Evolutionary conservation across 2,888 invertebrate species (phyloP).

Genomic region (Sesamia inferens): DNA sequence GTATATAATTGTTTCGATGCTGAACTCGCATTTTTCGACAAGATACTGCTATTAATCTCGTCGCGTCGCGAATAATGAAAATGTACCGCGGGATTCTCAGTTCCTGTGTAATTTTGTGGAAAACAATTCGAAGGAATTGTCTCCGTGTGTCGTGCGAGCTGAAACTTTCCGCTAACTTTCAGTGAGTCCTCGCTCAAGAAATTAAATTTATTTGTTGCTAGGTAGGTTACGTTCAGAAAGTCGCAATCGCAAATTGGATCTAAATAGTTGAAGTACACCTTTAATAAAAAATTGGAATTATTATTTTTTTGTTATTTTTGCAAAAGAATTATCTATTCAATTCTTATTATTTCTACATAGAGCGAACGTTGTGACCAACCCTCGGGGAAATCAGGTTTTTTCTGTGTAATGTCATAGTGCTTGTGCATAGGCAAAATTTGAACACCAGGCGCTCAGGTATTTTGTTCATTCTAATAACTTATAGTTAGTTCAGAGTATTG

Average conservation of each 20-base stretch:
- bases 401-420: constrained; percentile 49
- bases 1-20: constrained; percentile 81
- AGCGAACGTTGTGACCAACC: constrained; percentile 53
- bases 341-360: constrained; percentile 36
- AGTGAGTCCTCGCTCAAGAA: constrained; percentile 71
- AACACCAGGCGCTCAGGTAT: not conserved
- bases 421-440: constrained; percentile 29
- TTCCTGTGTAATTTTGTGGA: constrained; percentile 73
- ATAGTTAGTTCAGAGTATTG: not conserved
- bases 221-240: constrained; percentile 68
- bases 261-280: constrained; percentile 67
- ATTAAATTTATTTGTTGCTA: constrained; percentile 72
- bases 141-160: constrained; percentile 67
- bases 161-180: constrained; percentile 67
- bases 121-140: constrained; percentile 75
- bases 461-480: not conserved
- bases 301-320: constrained; percentile 8
- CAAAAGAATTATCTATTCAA: constrained; percentile 16
- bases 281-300: constrained; percentile 4
- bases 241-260: constrained; percentile 77
- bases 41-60: constrained; percentile 85
- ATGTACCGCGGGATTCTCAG: constrained; percentile 75
- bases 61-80: constrained; percentile 79
- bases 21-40: constrained; percentile 82
- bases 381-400: constrained; percentile 46